These are phyloP conservation scores for Drepana arcuata DNA, from an alignment of 1,140 invertebrate species.

Conservation along the genomic window DNA sequence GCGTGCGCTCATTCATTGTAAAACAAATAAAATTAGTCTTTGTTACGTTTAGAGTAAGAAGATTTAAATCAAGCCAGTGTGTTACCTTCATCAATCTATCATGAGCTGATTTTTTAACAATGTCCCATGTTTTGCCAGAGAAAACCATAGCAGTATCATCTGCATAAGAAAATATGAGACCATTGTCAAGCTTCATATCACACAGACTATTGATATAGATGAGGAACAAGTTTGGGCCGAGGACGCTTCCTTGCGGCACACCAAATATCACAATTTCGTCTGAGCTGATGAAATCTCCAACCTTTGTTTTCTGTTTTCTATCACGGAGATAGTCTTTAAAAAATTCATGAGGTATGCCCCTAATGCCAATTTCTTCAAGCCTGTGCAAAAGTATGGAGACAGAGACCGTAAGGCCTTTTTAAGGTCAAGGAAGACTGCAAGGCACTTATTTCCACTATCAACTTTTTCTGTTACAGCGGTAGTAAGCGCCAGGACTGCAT, in stretches of 20 bases:
- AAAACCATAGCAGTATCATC: not conserved
- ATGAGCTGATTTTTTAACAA: not conserved
- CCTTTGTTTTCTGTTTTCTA: not conserved
- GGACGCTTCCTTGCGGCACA: not conserved
- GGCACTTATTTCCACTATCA: not conserved
- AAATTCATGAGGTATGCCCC: not conserved
- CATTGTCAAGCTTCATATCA: not conserved
- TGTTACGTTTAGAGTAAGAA: not conserved
- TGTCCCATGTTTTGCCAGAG: not conserved
- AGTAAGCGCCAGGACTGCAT: not conserved
- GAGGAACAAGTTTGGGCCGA: not conserved
- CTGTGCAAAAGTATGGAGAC: not conserved
- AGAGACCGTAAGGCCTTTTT: conserved; percentile 1
- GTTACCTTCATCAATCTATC: not conserved
- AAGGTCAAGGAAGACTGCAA: conserved; percentile 1
- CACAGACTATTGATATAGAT: not conserved
- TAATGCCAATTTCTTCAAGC: not conserved
- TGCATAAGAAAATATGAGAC: not conserved
- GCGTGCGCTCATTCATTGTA: no score
- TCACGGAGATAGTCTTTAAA: not conserved
- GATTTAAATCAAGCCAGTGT: not conserved
- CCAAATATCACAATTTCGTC: not conserved
- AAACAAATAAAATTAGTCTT: conserved; percentile 11
- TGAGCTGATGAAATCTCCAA: not conserved
- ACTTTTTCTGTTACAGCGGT: not conserved